These are phyloP conservation scores for Picus viridis DNA, from an alignment of 2,797 vertebrate genomes.

Conservation along the genomic window DNA sequence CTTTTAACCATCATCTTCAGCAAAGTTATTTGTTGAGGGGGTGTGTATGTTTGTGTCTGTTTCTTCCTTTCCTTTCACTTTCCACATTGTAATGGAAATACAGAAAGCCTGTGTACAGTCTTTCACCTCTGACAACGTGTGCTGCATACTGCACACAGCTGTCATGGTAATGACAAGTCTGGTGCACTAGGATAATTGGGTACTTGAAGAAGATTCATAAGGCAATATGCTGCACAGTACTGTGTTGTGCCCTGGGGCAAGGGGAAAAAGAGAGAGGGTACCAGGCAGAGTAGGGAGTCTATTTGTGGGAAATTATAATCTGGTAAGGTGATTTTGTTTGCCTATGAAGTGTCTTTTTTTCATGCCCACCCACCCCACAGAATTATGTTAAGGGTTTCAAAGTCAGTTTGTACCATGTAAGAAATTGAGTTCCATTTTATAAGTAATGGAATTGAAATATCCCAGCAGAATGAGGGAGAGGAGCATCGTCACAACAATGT, in stretches of 20 bases:
- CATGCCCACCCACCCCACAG: background rate
- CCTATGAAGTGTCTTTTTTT: background rate
- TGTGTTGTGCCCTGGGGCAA: slow-evolving; percentile 72
- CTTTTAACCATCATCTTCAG: slow-evolving; percentile 62
- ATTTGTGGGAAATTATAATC: slow-evolving; percentile 72
- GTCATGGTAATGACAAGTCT: slow-evolving; percentile 77
- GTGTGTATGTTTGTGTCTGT: background rate
- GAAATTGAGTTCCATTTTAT: background rate
- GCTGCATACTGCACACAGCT: slow-evolving; percentile 59
- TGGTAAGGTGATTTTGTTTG: slow-evolving; percentile 61
- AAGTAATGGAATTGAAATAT: slow-evolving; percentile 13
- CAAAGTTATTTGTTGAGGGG: background rate
- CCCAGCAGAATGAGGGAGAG: background rate
- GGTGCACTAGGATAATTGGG: slow-evolving; percentile 79
- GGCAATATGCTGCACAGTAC: slow-evolving; percentile 66
- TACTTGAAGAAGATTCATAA: slow-evolving; percentile 83
- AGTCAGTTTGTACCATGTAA: slow-evolving; percentile 6
- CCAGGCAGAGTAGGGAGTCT: slow-evolving; percentile 38
- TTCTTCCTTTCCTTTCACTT: slow-evolving; percentile 13
- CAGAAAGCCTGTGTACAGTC: slow-evolving; percentile 55
- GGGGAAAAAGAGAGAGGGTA: slow-evolving; percentile 43
- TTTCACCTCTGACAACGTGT: slow-evolving; percentile 76
- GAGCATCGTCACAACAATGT: background rate
- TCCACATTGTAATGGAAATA: slow-evolving; percentile 68
- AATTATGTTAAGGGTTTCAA: slow-evolving; percentile 48